Evolutionary conservation across 2,797 vertebrate genomes (phyloP).

Genomic region (Chaunax sp.): DNA sequence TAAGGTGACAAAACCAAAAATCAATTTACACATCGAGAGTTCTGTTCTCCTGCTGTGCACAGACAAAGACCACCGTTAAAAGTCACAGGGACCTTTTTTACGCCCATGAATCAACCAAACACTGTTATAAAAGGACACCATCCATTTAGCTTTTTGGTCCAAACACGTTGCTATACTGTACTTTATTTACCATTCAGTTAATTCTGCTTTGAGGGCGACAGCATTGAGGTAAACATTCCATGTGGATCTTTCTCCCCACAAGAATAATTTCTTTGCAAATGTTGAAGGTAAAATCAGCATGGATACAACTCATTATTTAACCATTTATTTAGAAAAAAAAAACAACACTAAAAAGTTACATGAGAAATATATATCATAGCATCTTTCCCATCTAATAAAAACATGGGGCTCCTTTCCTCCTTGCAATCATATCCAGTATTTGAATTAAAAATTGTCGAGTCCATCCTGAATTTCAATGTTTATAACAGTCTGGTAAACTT

Average conservation of each 20-base stretch:
- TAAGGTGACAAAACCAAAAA: constrained; percentile 14
- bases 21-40: constrained; percentile 12
- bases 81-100: constrained; percentile 27
- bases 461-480: constrained; percentile 50
- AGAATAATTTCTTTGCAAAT: constrained; percentile 31
- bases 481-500: constrained; percentile 37
- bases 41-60: constrained; percentile 4
- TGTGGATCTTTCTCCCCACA: constrained; percentile 37
- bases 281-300: constrained; percentile 41
- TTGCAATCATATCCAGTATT: constrained; percentile 29
- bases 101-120: constrained; percentile 40
- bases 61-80: constrained; percentile 17
- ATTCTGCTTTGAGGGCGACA: constrained; percentile 48
- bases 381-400: constrained; percentile 33
- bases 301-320: constrained; percentile 33
- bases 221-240: constrained; percentile 62
- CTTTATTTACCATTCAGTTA: constrained; percentile 59
- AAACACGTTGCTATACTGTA: constrained; percentile 62
- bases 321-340: constrained; percentile 36
- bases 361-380: constrained; percentile 31
- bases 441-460: constrained; percentile 45
- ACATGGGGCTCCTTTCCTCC: constrained; percentile 11
- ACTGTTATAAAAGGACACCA: constrained; percentile 52
- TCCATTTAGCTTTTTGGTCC: constrained; percentile 75
- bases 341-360: constrained; percentile 32